These are phyloP conservation scores for Cryptoblepharus egeriae DNA, from an alignment of 2,797 vertebrate genomes.

Conservation along the genomic window DNA sequence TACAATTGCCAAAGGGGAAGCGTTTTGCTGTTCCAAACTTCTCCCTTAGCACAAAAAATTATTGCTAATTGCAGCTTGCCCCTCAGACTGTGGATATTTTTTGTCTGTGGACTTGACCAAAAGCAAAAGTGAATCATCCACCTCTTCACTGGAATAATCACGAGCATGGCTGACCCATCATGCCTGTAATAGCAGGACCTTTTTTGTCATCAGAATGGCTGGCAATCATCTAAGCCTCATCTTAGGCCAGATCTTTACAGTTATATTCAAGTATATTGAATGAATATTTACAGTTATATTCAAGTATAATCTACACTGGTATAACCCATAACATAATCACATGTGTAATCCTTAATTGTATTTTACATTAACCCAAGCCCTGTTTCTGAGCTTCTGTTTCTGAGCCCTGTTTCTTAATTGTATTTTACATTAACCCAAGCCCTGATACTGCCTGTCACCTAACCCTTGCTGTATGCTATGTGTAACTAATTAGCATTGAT, in stretches of 20 bases:
- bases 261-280: neutral
- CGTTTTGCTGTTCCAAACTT: neutral
- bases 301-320: fast-evolving
- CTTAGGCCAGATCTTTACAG: neutral
- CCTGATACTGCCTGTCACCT: no score
- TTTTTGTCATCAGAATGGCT: neutral
- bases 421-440: neutral
- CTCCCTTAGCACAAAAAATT: neutral
- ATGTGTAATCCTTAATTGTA: neutral
- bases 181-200: no score
- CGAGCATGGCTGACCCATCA: no score
- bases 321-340: neutral
- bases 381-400: no score
- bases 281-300: neutral
- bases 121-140: neutral
- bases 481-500: neutral
- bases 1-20: neutral
- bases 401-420: no score
- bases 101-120: neutral
- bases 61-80: fast-evolving
- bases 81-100: neutral
- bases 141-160: neutral
- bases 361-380: neutral
- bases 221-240: neutral
- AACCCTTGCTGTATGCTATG: no score